Evolutionary conservation across 2,797 vertebrate species (phyloP), one percentile per base, ranked within the genome.

Genomic region (Buphagus erythrorhynchus): DNA sequence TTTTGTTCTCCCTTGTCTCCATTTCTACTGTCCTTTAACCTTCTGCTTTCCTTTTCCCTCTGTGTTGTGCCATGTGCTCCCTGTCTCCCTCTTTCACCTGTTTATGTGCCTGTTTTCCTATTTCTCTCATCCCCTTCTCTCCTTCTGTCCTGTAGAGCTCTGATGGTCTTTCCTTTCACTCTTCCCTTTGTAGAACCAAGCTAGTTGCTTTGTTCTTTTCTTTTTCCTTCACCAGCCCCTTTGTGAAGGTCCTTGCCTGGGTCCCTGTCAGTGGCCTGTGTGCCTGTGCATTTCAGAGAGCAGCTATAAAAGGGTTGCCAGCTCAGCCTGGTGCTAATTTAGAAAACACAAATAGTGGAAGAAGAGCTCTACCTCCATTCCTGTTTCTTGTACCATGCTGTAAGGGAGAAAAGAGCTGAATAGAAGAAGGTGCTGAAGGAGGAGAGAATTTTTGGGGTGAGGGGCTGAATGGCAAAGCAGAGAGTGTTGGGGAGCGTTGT

Each of bases 401-500:
- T 57, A 46, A 75, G 29, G 29, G 28, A 75, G 49, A 71, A 83
- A 61, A 72, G 8, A 51, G 18, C 36, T 55, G 49, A 65, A 38
- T 1, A 80, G 67, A 54, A 83, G n/a, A 72, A 57, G 33, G 18
- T 55, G 40, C 40, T 63, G 46, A 51, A 72, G 62, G 36, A 76
- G 26, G 19, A 66, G 45, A 52, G 26, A 18, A 31, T 71, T 80
- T 62, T 36, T 0, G 0, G 72, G 62, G 9, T n/a, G 11, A 36
- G 14, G 6, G 33, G n/a, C 21, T 42, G 66, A 48, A 20, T 43
- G 42, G 31, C 3, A 4, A 63, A 69, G 40, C 57, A 75, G 62
- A 33, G 58, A 33, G 0, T 45, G 20, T 4, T 1, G 20, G 35
- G 38, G 9, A 88, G 11, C 0, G 1, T 61, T 51, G 18, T 21